Evolutionary conservation across 2,113 vertebrate genomes (phyloP), one percentile per base, ranked within the genome.

Genomic region (Malurus melanocephalus): DNA sequence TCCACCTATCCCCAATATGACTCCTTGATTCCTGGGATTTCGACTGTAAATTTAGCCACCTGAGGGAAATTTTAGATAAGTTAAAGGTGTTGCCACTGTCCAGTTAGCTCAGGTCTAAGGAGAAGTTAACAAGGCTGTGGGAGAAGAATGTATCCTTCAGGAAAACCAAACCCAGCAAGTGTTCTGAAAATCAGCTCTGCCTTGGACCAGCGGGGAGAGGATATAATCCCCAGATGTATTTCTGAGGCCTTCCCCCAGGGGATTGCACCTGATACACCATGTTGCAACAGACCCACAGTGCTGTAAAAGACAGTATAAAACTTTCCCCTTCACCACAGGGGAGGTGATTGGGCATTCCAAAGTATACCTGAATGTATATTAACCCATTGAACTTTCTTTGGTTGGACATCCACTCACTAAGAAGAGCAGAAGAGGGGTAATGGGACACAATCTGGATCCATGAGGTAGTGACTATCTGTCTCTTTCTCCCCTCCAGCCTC

Each of bases 151-250:
- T 16, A 56, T 24, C 8, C 24, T 33, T 33, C 24, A 33, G 24
- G 20, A 74, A 57, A 74, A 33, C 30, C 30, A 56, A 49, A 49
- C 7, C 8, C 30, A 57, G 51, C 24, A 65, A 10, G 20, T 42
- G 19, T 11, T 30, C 42, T 30, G 30, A 74, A 42, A 56, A 65
- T 56, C 69, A 49, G 13, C 33, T 30, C 42, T 56, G 23, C 6
- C 33, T 56, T 33, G 3, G 19, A 56, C 26, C 0, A 0, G 5
- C 0, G 0, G 3, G 7, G 27, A 21, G n/a, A n/a, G 17, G 48
- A 8, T 24, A 23, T 19, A 49, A 43, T 13, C 33, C 13, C 6
- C 13, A 66, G 43, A 59, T 11, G 14, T 16, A 32, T 51, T 75
- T 33, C 13, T 28, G 33, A 74, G 30, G 33, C 5, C 16, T 30